A percentile compares a stretch with the other conserved stretches of the same genome.
Evolutionary conservation across 2,888 invertebrate genomes (phyloP).

Genomic region (Leptura quadrifasciata): DNA sequence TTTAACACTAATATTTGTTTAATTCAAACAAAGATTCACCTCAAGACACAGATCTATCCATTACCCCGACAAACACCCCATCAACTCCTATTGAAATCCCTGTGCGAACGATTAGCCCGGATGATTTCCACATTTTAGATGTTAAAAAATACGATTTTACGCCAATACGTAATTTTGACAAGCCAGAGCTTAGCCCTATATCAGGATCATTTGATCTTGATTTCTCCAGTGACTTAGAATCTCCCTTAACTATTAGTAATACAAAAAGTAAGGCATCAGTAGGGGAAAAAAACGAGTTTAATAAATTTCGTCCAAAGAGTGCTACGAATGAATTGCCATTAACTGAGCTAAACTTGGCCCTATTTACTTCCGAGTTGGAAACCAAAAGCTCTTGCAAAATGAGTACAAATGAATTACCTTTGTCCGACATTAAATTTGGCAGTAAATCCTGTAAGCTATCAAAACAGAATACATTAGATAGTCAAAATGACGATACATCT

Average conservation of each 20-base stretch:
- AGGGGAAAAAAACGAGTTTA: slow-evolving; percentile 45
- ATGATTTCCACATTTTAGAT: slow-evolving; percentile 54
- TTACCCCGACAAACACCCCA: slow-evolving; percentile 69
- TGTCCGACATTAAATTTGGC: slow-evolving; percentile 67
- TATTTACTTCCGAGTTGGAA: slow-evolving; percentile 68
- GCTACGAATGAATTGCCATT: slow-evolving; percentile 83
- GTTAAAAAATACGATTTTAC: slow-evolving; percentile 54
- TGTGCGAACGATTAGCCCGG: slow-evolving; percentile 70
- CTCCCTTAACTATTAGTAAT: slow-evolving; percentile 57
- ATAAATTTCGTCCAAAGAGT: slow-evolving; percentile 49
- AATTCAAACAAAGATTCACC: slow-evolving; percentile 57
- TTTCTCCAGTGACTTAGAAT: slow-evolving; percentile 62
- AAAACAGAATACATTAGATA: slow-evolving; percentile 62
- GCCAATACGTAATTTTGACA: slow-evolving; percentile 57
- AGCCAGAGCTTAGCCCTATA: slow-evolving; percentile 68
- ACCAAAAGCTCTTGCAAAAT: slow-evolving; percentile 58
- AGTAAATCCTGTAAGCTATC: slow-evolving; percentile 55
- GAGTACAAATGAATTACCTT: slow-evolving; percentile 69
- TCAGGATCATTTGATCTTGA: slow-evolving; percentile 70
- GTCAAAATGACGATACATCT: slow-evolving; percentile 64
- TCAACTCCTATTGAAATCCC: slow-evolving; percentile 69
- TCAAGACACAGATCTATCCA: slow-evolving; percentile 61
- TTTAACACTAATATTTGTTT: slow-evolving; percentile 42
- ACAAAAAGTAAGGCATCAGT: slow-evolving; percentile 32
- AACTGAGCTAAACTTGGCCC: slow-evolving; percentile 74